Base-by-base conservation (phyloP, 2,797 vertebrate genomes). In the Oreochromis grahami region DNA sequence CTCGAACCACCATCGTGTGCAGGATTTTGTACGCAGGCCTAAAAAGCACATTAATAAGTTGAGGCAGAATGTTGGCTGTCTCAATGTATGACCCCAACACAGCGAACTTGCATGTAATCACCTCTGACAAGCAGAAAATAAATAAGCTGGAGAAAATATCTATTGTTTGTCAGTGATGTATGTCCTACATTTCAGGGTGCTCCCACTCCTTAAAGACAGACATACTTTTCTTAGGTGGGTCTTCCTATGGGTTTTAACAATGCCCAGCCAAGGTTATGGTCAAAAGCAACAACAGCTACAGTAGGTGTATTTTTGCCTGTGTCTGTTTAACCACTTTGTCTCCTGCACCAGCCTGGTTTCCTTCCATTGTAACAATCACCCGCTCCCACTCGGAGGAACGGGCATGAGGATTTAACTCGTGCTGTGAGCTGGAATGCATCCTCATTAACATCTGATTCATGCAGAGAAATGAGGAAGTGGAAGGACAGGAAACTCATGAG, bases 171-270 rank as follows among this genome's bases (percentile, higher is more conserved):
- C 81, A 81, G 6, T 72, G 70, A 52, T 78, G 72, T 79, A 58
- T 76, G 84, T 21, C 45, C 51, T 80, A 83, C 76, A 80, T 77
- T 58, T 88, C 34, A 82, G 32, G 74, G 80, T 85, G 53, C 88
- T 91, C 85, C 89, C 93, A 90, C 88, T 89, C 84, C 89, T 90
- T 90, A 74, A 93, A 90, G 87, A 81, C 78, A 91, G 84, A 84
- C 90, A 95, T 94, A 90, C 68, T 92, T 95, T 90, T 86, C 85
- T 87, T 88, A 95, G 94, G 94, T 93, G 94, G 94, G 93, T 95
- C 94, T 94, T 95, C 91, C 93, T 93, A 74, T 91, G 94, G 93
- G 91, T 63, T 86, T 63, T 74, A 87, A 91, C 89, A 91, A 86
- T 89, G 89, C 86, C 79, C 83, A 78, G 79, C 84, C 78, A 91